These are phyloP conservation scores for Amphilophus citrinellus DNA, from an alignment of 2,113 vertebrate species.

Conservation along the genomic window DNA sequence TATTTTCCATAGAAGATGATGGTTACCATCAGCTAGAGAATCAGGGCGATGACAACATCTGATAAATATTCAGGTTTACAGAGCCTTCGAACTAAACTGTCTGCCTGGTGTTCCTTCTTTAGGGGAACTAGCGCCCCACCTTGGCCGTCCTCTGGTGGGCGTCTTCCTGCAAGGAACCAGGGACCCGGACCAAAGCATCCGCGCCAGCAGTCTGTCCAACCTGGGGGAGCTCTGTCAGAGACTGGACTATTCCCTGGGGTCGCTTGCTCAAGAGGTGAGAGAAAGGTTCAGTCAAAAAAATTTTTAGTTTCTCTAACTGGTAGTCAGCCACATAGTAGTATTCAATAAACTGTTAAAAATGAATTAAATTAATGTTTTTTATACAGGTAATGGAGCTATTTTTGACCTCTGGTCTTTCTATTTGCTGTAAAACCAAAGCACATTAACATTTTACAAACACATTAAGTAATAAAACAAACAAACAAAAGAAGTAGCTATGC, in stretches of 20 bases:
- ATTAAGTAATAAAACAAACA: neutral
- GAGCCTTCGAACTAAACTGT: neutral
- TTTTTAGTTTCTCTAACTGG: no score
- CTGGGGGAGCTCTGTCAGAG: constrained; percentile 92
- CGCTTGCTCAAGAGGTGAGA: constrained; percentile 90
- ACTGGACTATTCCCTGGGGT: constrained; percentile 88
- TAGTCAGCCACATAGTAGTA: no score
- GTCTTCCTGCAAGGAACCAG: constrained; percentile 87
- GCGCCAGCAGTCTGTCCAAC: constrained; percentile 95
- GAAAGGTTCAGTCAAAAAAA: neutral
- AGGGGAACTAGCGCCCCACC: constrained; percentile 90
- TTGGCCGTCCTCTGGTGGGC: constrained; percentile 85
- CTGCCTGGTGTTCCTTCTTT: neutral
- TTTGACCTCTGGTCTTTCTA: no score
- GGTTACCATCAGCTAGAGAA: neutral
- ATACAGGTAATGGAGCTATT: no score
- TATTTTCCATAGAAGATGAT: neutral
- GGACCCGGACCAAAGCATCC: constrained; percentile 81
- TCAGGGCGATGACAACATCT: neutral
- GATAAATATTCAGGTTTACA: neutral
- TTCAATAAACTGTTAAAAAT: no score
- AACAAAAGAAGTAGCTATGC: no score
- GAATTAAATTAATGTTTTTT: no score
- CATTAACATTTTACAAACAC: neutral
- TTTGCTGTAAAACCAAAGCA: no score